Percentiles rank a stretch among this genome's conserved stretches.
phyloP scores from a whole-genome alignment of 2,888 invertebrate genomes.

The Brachypterus glaber region DNA sequence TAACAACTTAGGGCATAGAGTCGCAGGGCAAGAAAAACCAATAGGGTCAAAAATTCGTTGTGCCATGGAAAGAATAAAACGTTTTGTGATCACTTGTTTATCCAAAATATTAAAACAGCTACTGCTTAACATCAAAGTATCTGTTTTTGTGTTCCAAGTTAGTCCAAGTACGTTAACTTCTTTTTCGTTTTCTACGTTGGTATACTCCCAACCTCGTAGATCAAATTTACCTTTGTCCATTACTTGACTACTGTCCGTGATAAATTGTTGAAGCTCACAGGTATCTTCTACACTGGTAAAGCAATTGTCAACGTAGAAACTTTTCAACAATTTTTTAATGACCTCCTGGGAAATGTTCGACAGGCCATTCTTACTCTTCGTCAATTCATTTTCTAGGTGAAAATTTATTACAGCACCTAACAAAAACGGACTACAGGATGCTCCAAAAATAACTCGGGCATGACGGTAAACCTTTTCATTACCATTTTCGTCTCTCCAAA shows the following conservation, averaged over 20 bases:
- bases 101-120: neutral
- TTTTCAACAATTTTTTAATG: slow-evolving; percentile 3
- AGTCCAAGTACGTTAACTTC: neutral
- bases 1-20: neutral
- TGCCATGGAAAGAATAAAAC: neutral
- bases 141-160: neutral
- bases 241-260: neutral
- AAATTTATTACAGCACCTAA: neutral
- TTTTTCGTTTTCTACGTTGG: too few species aligned
- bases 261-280: neutral
- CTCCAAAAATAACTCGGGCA: slow-evolving; percentile 7
- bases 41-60: neutral
- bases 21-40: slow-evolving; percentile 1
- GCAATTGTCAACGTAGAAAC: too few species aligned
- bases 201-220: neutral
- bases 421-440: slow-evolving; percentile 5
- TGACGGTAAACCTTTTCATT: slow-evolving; percentile 7
- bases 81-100: neutral
- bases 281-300: slow-evolving; percentile 3
- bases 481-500: slow-evolving; percentile 16
- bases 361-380: neutral
- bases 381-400: slow-evolving; percentile 10
- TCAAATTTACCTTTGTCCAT: neutral
- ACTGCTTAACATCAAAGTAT: neutral
- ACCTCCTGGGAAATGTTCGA: slow-evolving; percentile 6